Evolutionary conservation across 2,113 vertebrate genomes (phyloP), one percentile per base, ranked within the genome.

Genomic region (Cyanistes caeruleus): DNA sequence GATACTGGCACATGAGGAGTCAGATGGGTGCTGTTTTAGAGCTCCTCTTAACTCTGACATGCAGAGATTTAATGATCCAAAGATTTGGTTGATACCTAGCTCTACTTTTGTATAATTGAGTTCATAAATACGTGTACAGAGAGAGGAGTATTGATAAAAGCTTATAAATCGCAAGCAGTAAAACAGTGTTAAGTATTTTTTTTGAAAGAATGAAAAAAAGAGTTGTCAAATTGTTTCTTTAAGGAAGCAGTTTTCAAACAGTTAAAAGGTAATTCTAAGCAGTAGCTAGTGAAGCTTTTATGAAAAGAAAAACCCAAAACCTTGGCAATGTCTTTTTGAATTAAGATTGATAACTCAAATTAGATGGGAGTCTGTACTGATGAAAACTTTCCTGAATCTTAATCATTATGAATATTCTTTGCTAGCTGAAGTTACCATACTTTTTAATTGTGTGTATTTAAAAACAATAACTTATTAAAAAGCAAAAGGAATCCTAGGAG

Each of bases 291-390:
- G 25, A 92, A 89, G 28, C 75, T 87, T 25, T 91, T 94, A 18
- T 33, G 53, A 69, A 74, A 75, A 68, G 23, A 87, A 67, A 85
- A 70, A 15, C 21, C 70, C 81, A 81, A 96, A 96, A 94, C 93
- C 95, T 97, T 96, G 95, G 97, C 96, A 97, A 95, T 96, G 96
- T 93, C 94, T 97, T 96, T 97, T 97, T 91, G 76, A 87, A 80
- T 88, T 87, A 88, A 87, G 94, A 70, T 83, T 11, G 30, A 67
- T 93, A 90, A 77, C 63, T 93, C 1, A 6, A 91, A 96, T 52
- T 93, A 96, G 73, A 89, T 89, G 55, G 44, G 16, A 65, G 56
- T 70, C 89, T 97, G 96, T 91, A 81, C 65, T 93, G 95, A 94
- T 93, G 55, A 88, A 93, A 88, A 63, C 23, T 93, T 89, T 93